phyloP scores from a whole-genome alignment of 1,140 invertebrate species.

The Copidosoma floridanum region DNA sequence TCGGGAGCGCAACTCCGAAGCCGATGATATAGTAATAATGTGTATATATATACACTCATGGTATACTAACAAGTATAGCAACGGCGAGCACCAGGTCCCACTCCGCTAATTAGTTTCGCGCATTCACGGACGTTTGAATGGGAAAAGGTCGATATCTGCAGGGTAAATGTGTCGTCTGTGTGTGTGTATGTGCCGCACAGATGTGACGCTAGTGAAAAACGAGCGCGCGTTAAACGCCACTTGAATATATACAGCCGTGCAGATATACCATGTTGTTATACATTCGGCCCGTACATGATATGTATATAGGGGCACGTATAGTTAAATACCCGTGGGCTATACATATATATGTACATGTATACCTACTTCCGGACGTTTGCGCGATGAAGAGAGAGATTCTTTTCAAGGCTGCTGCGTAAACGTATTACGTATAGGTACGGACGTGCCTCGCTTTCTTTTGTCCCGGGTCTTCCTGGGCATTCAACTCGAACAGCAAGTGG shows the following conservation, averaged over 20 bases:
- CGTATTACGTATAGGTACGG: no score
- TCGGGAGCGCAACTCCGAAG: not conserved
- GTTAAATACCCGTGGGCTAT: no score
- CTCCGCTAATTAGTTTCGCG: conserved; percentile 24
- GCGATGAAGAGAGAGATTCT: not conserved
- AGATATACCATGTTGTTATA: conserved; percentile 2
- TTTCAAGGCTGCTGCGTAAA: conserved; percentile 6
- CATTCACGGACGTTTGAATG: conserved; percentile 23
- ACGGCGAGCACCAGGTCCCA: not conserved
- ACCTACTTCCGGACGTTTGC: not conserved
- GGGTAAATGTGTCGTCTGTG: no score
- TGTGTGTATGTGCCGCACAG: not conserved
- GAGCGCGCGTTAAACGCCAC: conserved; percentile 8
- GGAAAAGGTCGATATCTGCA: not conserved
- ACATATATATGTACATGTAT: no score
- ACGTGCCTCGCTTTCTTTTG: no score
- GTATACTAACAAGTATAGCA: no score
- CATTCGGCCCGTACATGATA: not conserved
- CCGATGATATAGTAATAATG: no score
- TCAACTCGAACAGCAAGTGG: no score
- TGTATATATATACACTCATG: no score
- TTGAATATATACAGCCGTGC: not conserved
- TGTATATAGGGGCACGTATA: no score
- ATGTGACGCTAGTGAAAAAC: not conserved
- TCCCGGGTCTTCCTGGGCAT: no score